A percentile compares a stretch with the other conserved stretches of the same genome.
Evolutionary conservation across 2,797 vertebrate species (phyloP).

Genomic region (Lates japonicus): DNA sequence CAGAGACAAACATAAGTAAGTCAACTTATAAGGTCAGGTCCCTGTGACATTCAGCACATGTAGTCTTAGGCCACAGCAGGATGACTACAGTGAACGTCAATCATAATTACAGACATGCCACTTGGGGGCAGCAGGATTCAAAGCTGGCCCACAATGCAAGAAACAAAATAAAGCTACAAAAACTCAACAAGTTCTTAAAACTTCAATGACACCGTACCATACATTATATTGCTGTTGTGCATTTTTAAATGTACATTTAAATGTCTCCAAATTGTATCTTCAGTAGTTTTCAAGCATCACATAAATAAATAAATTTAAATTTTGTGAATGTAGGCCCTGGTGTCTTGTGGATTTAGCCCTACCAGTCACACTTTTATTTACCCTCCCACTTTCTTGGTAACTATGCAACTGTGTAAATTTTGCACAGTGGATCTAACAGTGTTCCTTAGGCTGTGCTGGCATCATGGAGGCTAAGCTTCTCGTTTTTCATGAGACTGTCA

Average conservation of each 20-base stretch:
- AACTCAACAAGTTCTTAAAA: background rate
- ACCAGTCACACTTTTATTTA: background rate
- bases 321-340: background rate
- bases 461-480: constrained; percentile 53
- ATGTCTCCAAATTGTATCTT: background rate
- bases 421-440: background rate
- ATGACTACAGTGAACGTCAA: background rate
- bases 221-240: background rate
- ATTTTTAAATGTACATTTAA: background rate
- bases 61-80: constrained; percentile 2
- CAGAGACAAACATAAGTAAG: background rate
- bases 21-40: background rate
- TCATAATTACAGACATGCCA: background rate
- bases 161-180: background rate
- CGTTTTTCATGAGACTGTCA: constrained; percentile 27
- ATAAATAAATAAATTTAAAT: constrained; percentile 45
- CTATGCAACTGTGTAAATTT: background rate
- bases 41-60: background rate
- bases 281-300: background rate
- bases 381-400: background rate
- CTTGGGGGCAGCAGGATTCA: background rate
- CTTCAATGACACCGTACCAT: background rate
- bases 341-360: background rate
- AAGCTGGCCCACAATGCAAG: background rate
- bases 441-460: constrained; percentile 50